These are phyloP conservation scores for Steinernema feltiae DNA, from an alignment of 1,140 invertebrate genomes.

Conservation along the genomic window DNA sequence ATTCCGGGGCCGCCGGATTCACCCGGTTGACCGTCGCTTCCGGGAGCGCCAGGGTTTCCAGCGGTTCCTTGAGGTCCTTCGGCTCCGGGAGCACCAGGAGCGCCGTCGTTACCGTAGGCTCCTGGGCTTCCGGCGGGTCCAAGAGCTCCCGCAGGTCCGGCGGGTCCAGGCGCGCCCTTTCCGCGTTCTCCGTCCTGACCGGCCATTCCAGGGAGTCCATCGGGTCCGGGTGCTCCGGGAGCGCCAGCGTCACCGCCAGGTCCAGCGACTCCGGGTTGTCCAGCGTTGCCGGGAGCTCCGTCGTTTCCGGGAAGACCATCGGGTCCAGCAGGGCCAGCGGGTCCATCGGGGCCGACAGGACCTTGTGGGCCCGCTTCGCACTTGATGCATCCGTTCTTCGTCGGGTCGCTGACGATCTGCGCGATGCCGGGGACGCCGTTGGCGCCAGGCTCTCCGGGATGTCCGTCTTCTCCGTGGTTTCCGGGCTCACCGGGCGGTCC, in stretches of 20 bases:
- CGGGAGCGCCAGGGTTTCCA: conserved; percentile 21
- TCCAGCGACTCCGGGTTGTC: conserved; percentile 28
- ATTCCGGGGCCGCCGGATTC: background rate
- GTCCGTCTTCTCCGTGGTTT: conserved; percentile 26
- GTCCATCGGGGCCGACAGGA: conserved; percentile 32
- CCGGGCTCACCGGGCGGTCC: conserved; percentile 32
- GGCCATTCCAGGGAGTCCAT: too few species aligned
- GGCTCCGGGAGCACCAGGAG: conserved; percentile 7
- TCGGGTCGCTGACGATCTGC: background rate
- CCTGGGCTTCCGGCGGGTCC: conserved; percentile 20
- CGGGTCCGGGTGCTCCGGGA: conserved; percentile 19
- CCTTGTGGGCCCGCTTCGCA: conserved; percentile 28
- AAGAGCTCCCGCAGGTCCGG: conserved; percentile 20
- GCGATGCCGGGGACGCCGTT: conserved; percentile 18
- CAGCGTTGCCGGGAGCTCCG: background rate
- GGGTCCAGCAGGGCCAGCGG: conserved; percentile 34
- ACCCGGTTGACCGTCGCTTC: conserved; percentile 16
- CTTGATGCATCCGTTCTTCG: conserved; percentile 21
- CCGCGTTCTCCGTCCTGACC: conserved; percentile 21
- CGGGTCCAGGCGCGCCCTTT: conserved; percentile 18
- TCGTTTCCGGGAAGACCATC: conserved; percentile 34
- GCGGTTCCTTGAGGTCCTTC: conserved; percentile 17
- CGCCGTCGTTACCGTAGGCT: conserved; percentile 19
- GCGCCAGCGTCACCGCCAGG: conserved; percentile 24
- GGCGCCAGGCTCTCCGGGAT: conserved; percentile 2